Base-by-base conservation (phyloP, 2,113 vertebrate genomes). In the Pseudorasbora parva region DNA sequence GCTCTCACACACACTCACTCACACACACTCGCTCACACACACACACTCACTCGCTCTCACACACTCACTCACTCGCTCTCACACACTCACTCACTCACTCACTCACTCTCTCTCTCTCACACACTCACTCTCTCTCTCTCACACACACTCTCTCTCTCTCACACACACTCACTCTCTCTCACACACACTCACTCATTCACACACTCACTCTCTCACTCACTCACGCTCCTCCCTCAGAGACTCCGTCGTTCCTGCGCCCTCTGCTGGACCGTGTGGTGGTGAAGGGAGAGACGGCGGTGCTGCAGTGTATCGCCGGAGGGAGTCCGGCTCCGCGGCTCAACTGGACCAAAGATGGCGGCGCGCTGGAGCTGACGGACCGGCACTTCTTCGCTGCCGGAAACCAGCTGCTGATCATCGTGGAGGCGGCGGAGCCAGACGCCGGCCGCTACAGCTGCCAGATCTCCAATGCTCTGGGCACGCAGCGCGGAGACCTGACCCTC, bases 321-420 rank as follows among this genome's bases (percentile, higher is more conserved):
- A 99, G 96, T 88, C 98, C 98, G 43, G 92, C 95, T 0, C 98
- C 97, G 0, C 94, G 93, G 6, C 88, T 99, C 14, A 98, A 98
- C 92, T 99, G 98, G 98, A 99, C 97, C 87, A 99, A 99, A 88
- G 97, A 99, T 30, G 97, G 98, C 89, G 96, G 93, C 88, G 96
- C 97, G 0, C 91, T 99, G 2, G 14, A 94, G 27, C 94, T 97
- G 81, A 99, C 98, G 0, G 98, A 99, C 86, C 95, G 97, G 0
- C 98, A 99, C 92, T 99, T 99, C 74, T 99, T 99, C 9, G 98
- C 97, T 11, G 98, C 98, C 0, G 97, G 95, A 87, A 97, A 98
- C 87, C 97, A 99, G 92, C 94, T 98, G 33, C 95, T 99, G 43
- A 98, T 99, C 85, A 96, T 99, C 0, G 98, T 99, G 43, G 97